Conservation (phyloP, 2,888 invertebrate genomes). For the Hydropsyche betteni region DNA sequence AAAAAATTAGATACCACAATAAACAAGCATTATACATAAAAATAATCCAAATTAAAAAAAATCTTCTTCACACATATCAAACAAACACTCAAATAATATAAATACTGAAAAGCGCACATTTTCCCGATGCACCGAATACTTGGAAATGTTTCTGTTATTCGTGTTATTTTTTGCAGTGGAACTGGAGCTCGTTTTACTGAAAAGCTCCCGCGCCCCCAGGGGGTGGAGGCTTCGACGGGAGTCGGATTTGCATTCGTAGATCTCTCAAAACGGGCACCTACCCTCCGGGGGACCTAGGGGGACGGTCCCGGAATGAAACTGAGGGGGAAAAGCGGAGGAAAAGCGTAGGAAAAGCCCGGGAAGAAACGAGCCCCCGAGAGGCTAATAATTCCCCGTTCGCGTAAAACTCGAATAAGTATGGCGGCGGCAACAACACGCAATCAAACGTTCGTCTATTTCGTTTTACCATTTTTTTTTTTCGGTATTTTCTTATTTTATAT, state of each 20-base stretch:
- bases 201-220: conserved; percentile 15
- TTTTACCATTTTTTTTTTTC: no score
- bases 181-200: conserved; percentile 40
- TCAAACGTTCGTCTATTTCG: not conserved
- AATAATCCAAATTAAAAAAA: not conserved
- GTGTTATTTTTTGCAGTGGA: conserved; percentile 41
- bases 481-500: no score
- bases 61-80: no score
- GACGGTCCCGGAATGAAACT: not conserved
- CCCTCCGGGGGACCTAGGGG: not conserved
- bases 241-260: conserved; percentile 40
- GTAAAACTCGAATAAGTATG: conserved; percentile 7
- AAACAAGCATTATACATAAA: not conserved
- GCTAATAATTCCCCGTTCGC: conserved; percentile 34
- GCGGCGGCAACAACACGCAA: conserved; percentile 6
- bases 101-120: not conserved
- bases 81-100: not conserved
- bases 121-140: not conserved
- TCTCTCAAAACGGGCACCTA: conserved; percentile 32
- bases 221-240: not conserved
- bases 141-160: conserved; percentile 40
- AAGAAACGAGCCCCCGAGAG: conserved; percentile 2
- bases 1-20: no score
- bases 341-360: not conserved
- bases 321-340: no score